Evolutionary conservation across 2,888 invertebrate genomes (phyloP), one percentile per base, ranked within the genome.

Genomic region (Xestobium rufovillosum): DNA sequence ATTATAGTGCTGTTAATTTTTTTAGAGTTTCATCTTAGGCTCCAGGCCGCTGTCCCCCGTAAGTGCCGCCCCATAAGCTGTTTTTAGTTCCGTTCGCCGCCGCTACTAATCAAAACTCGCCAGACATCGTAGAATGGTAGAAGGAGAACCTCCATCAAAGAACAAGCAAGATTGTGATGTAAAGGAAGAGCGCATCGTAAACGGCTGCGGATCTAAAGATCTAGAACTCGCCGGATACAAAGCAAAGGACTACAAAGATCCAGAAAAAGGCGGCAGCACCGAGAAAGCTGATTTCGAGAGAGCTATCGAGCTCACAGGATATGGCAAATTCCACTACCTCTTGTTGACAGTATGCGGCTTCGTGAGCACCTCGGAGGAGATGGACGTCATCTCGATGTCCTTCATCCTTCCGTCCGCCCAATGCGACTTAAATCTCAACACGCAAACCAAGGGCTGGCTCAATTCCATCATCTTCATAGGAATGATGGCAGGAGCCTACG

Each of bases 361-460:
- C 70, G 90, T 91, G 67, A 87, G 86, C 72, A 88, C 88, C 51
- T 89, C 89, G 67, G 91, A 92, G 75, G 90, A 91, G 74, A 89
- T 92, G 82, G 91, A 91, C 71, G 89, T 91, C 71, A 86, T 92
- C 60, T 88, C 87, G 55, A 88, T 92, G 82, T 91, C 91, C 51
- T 92, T 91, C 75, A 87, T 92, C 67, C 71, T 92, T 45, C 91
- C 91, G 29, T 87, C 89, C 55, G 91, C 91, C 49, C 85, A 90
- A 68, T 91, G 91, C 75, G 92, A 92, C 72, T 73, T 92, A 65
- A 69, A 84, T 49, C 76, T 92, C 55, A 82, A 83, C 59, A 89
- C 90, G 36, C 76, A 80, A 53, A 83, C 87, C 48, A 91, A 91
- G 68, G 86, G 86, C 65, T 78, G 76, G 76, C 74, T 80, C 51